Evolutionary conservation across 2,797 vertebrate species (phyloP).

Genomic region (Chaunax sp.): DNA sequence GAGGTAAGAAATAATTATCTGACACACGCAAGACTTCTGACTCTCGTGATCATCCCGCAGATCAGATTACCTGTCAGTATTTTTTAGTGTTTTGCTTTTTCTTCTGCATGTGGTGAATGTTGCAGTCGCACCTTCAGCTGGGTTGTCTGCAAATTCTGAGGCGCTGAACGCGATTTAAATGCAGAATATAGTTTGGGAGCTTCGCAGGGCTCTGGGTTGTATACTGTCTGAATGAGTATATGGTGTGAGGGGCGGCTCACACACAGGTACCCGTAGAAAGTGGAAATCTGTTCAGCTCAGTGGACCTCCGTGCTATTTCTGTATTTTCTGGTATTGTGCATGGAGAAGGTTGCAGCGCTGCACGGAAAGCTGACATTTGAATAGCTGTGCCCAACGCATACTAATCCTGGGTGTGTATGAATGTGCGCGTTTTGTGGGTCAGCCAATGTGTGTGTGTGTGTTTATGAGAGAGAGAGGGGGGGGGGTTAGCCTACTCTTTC

Average conservation of each 20-base stretch:
- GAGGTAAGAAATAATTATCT: constrained; percentile 62
- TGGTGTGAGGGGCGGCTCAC: constrained; percentile 25
- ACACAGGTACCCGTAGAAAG: constrained; percentile 50
- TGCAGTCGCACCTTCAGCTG: not conserved
- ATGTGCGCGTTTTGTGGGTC: constrained; percentile 30
- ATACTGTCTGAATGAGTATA: not conserved
- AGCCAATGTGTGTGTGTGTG: constrained; percentile 1
- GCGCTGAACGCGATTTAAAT: not conserved
- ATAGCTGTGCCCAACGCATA: constrained; percentile 51
- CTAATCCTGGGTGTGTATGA: constrained; percentile 47
- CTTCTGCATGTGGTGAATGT: not conserved
- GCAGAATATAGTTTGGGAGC: not conserved
- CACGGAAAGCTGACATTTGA: constrained; percentile 19
- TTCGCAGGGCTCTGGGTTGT: constrained; percentile 1
- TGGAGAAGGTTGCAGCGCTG: not conserved
- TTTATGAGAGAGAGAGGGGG: not conserved
- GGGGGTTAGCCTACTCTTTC: constrained; percentile 26
- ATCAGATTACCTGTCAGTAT: not conserved
- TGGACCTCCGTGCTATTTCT: not conserved
- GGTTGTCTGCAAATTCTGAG: not conserved
- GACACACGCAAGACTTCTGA: constrained; percentile 4
- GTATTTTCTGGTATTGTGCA: not conserved
- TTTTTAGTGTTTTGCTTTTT: constrained; percentile 6
- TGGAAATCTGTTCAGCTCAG: not conserved
- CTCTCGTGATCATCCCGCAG: not conserved